These are phyloP conservation scores for Prolemur simus DNA, from an alignment of 2,113 vertebrate genomes.

Conservation along the genomic window DNA sequence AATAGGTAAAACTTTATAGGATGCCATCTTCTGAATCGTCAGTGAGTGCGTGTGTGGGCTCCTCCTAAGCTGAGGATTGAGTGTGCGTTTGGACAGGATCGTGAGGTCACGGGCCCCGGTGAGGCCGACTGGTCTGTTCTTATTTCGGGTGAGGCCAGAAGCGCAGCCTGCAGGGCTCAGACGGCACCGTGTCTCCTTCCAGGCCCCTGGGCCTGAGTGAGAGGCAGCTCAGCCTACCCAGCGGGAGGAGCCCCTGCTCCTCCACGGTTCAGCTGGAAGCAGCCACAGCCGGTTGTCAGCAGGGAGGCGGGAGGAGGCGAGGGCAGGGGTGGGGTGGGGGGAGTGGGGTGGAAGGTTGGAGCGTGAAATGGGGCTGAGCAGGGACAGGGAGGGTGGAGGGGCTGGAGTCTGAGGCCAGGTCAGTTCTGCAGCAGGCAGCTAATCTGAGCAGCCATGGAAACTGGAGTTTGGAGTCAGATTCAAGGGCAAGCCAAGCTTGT, in stretches of 20 bases:
- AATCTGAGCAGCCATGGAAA: neutral
- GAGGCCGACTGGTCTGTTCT: neutral
- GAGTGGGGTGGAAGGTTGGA: neutral
- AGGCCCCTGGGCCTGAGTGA: neutral
- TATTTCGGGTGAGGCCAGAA: neutral
- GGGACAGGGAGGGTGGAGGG: neutral
- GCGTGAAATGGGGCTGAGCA: neutral
- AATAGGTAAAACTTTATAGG: neutral
- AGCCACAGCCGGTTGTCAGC: neutral
- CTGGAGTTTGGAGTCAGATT: conserved; percentile 24
- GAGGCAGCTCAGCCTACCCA: neutral
- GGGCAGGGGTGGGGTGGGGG: accelerated
- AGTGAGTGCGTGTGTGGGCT: neutral
- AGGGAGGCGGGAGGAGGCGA: neutral
- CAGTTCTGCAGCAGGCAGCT: neutral
- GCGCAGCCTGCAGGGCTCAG: neutral
- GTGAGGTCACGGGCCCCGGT: neutral
- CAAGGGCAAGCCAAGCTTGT: conserved; percentile 46
- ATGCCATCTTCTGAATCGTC: neutral
- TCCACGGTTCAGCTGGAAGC: neutral
- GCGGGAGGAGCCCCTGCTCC: neutral
- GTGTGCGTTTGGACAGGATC: neutral
- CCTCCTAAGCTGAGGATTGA: neutral
- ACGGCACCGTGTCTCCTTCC: neutral
- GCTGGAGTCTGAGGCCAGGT: neutral